phyloP scores from a whole-genome alignment of 2,888 invertebrate genomes.

The Abrostola tripartita region DNA sequence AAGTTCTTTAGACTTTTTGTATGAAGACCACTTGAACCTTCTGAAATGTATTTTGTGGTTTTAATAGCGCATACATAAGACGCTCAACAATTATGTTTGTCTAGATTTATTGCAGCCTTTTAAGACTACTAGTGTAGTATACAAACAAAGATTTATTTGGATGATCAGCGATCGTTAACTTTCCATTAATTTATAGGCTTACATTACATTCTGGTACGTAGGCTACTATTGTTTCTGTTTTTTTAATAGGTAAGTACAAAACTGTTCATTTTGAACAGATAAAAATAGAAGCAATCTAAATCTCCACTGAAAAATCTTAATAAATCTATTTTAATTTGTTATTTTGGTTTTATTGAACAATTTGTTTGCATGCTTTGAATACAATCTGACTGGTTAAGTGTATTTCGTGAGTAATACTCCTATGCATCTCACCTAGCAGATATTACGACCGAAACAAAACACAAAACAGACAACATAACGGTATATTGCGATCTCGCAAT shows the following conservation, averaged over 20 bases:
- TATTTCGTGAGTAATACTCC: not conserved
- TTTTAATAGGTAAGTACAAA: not conserved
- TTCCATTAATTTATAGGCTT: constrained; percentile 11
- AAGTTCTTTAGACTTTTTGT: not conserved
- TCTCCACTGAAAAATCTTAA: not conserved
- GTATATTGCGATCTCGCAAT: constrained; percentile 21
- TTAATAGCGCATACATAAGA: constrained; percentile 49
- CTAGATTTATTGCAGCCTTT: constrained; percentile 54
- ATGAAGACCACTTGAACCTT: not conserved
- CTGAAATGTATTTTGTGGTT: constrained; percentile 15
- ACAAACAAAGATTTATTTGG: constrained; percentile 46
- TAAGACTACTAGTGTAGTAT: constrained; percentile 42
- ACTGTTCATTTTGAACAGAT: not conserved
- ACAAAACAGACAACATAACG: constrained; percentile 15
- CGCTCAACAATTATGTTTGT: constrained; percentile 52
- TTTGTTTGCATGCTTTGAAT: constrained; percentile 19
- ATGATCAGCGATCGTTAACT: constrained; percentile 26
- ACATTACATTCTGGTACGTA: not conserved
- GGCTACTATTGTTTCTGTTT: not conserved
- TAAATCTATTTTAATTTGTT: not conserved
- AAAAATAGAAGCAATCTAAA: not conserved
- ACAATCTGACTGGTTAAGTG: not conserved
- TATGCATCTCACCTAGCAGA: not conserved
- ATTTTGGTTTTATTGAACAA: not conserved
- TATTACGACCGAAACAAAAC: constrained; percentile 1